A percentile compares a stretch with the other conserved stretches of the same genome.
Conservation (phyloP, 2,113 vertebrate species). For the Baryphthengus martii region DNA sequence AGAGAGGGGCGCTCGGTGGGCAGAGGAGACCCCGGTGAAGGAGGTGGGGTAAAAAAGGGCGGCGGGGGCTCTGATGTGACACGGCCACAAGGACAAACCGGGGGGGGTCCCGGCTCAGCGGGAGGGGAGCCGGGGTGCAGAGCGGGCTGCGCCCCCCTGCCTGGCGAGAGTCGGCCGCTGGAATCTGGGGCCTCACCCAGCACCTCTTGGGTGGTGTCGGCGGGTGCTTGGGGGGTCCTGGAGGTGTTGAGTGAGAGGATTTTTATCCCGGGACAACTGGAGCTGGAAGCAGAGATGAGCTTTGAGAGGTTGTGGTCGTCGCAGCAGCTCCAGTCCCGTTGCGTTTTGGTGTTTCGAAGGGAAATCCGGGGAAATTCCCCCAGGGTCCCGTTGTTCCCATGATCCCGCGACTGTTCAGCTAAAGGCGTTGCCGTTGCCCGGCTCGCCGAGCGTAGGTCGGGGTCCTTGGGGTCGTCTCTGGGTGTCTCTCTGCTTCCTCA, state of each 20-base stretch:
- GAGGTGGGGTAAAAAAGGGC: neutral
- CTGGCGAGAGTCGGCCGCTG: fast-evolving
- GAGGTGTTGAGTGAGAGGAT: no score
- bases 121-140: fast-evolving
- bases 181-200: neutral
- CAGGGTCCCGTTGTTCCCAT: fast-evolving
- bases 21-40: neutral
- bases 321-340: neutral
- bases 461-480: neutral
- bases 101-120: fast-evolving
- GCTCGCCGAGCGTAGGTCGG: fast-evolving
- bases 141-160: neutral
- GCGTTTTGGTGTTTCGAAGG: no score
- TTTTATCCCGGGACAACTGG: neutral
- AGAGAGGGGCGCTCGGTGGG: no score
- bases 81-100: no score
- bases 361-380: neutral
- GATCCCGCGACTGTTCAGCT: neutral
- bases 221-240: neutral
- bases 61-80: neutral
- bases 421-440: fast-evolving
- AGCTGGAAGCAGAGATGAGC: neutral
- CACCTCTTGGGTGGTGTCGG: neutral
- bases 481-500: neutral
- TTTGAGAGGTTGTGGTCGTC: neutral